These are phyloP conservation scores for Toxonevra muliebris DNA, from an alignment of 2,888 invertebrate genomes.

Conservation along the genomic window DNA sequence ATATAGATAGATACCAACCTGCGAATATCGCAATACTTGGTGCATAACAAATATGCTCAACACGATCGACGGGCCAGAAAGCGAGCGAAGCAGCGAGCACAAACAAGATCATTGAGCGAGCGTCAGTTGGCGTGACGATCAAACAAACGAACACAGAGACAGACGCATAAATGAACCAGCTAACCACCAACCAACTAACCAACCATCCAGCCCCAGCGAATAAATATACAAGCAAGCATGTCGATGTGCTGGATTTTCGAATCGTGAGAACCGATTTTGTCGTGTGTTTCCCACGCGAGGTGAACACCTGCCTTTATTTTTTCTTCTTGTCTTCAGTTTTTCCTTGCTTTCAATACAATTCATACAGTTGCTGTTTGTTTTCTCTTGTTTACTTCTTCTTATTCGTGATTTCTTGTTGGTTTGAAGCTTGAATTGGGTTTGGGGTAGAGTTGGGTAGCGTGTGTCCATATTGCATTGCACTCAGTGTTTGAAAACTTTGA, in stretches of 20 bases:
- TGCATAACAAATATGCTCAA: slow-evolving; percentile 36
- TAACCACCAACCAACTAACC: not conserved
- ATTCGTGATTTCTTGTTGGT: slow-evolving; percentile 8
- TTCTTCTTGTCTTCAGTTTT: slow-evolving; percentile 23
- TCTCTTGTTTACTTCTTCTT: slow-evolving; percentile 13
- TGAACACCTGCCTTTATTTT: slow-evolving; percentile 63
- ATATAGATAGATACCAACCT: no score
- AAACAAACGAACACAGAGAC: slow-evolving; percentile 11
- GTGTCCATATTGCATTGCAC: no score
- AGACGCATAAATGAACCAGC: slow-evolving; percentile 16
- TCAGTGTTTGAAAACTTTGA: no score
- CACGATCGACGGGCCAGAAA: slow-evolving; percentile 23
- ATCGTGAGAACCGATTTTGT: slow-evolving; percentile 66
- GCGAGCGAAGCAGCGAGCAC: not conserved
- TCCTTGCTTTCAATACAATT: slow-evolving; percentile 4
- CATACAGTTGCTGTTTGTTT: not conserved
- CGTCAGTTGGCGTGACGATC: slow-evolving; percentile 32
- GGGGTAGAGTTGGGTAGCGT: no score
- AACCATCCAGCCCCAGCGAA: slow-evolving; percentile 15
- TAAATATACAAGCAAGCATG: slow-evolving; percentile 24
- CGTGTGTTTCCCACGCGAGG: slow-evolving; percentile 67
- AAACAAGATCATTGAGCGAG: slow-evolving; percentile 11
- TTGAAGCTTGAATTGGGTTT: not conserved
- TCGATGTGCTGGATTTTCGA: slow-evolving; percentile 59
- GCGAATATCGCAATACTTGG: slow-evolving; percentile 2